These are phyloP conservation scores for Hypotaenidia okinawae DNA, from an alignment of 2,797 vertebrate genomes.

Conservation along the genomic window DNA sequence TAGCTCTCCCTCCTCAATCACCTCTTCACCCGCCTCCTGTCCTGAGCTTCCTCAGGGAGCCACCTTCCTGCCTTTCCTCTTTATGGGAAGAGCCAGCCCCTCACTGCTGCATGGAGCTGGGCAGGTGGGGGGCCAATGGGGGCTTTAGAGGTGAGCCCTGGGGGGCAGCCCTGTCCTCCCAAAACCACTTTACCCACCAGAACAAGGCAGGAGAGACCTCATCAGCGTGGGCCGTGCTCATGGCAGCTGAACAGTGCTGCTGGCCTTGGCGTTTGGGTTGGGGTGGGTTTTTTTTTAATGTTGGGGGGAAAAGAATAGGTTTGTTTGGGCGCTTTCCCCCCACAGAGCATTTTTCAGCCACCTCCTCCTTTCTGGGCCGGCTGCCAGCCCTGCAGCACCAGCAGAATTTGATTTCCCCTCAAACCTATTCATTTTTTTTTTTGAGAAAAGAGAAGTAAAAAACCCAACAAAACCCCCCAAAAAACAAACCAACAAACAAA, in stretches of 20 bases:
- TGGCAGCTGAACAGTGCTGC: not conserved
- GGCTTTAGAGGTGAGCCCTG: not conserved
- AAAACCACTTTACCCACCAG: not conserved
- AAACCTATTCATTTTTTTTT: not conserved
- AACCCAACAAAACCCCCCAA: no score
- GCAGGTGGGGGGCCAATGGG: fast-evolving
- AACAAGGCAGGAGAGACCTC: not conserved
- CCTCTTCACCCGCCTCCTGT: not conserved
- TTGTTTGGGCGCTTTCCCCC: conserved; percentile 13
- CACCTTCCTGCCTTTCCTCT: not conserved
- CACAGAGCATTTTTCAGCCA: conserved; percentile 53
- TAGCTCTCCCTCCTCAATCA: not conserved
- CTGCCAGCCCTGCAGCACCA: not conserved
- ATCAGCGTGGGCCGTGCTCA: not conserved
- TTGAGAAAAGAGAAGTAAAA: no score
- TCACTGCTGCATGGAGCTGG: no score
- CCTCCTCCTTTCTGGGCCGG: conserved; percentile 5
- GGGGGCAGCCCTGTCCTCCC: not conserved
- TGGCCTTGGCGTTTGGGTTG: not conserved
- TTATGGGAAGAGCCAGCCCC: no score
- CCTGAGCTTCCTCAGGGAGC: not conserved
- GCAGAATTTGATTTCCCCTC: not conserved
- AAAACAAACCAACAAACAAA: no score
- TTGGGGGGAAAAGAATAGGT: not conserved
- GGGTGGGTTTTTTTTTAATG: not conserved